These are phyloP conservation scores for Drosophila tropicalis DNA, from an alignment of 1,140 invertebrate genomes.

Conservation along the genomic window DNA sequence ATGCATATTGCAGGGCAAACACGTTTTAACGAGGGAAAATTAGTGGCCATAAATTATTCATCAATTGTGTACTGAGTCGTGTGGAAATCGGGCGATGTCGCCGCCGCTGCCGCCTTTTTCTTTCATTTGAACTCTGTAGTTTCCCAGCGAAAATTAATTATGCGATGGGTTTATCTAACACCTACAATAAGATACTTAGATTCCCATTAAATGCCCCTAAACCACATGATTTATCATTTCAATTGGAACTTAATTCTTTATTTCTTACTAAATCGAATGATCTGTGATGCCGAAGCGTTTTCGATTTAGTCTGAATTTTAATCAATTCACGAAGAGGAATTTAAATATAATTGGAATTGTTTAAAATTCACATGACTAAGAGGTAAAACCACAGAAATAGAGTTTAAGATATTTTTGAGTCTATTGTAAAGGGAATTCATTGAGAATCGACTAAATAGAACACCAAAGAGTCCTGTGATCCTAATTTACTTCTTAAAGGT, in stretches of 20 bases:
- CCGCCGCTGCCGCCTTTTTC: slow-evolving; percentile 42
- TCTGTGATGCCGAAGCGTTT: not conserved
- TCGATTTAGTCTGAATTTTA: not conserved
- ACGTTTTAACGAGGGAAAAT: slow-evolving; percentile 17
- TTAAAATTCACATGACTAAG: too few relatives aligned
- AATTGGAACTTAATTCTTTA: not conserved
- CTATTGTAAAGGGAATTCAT: too few relatives aligned
- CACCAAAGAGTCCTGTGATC: too few relatives aligned
- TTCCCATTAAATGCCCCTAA: not conserved
- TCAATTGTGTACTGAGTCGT: slow-evolving; percentile 21
- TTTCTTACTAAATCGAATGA: not conserved
- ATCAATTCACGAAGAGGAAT: not conserved
- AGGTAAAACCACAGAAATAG: too few relatives aligned
- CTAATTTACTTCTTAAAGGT: too few relatives aligned
- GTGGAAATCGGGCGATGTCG: slow-evolving; percentile 53
- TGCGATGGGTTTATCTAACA: not conserved
- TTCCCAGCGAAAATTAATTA: slow-evolving; percentile 56
- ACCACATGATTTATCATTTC: not conserved
- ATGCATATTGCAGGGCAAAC: not conserved
- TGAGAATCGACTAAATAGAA: too few relatives aligned
- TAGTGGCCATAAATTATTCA: slow-evolving; percentile 24
- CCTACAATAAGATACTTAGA: not conserved
- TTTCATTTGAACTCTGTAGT: slow-evolving; percentile 41
- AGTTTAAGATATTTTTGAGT: too few relatives aligned
- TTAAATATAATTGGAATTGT: too few relatives aligned